A percentile compares a stretch with the other conserved stretches of the same genome.
phyloP scores from a whole-genome alignment of 2,113 vertebrate genomes.

The Stigmatopora argus region DNA sequence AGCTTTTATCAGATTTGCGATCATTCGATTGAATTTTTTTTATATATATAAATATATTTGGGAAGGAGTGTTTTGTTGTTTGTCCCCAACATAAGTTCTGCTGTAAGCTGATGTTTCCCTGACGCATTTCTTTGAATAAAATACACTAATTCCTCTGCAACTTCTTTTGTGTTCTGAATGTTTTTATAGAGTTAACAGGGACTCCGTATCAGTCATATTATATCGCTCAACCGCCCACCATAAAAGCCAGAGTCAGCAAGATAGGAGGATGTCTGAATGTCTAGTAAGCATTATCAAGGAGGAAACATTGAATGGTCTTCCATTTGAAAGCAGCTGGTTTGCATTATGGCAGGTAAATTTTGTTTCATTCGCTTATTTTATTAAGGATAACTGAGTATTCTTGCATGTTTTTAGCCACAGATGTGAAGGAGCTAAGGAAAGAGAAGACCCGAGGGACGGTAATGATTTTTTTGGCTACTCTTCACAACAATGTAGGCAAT shows the following conservation, averaged over 20 bases:
- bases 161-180: slow-evolving; percentile 12
- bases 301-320: slow-evolving; percentile 11
- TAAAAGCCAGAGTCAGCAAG: slow-evolving; percentile 58
- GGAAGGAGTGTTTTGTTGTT: slow-evolving; percentile 81
- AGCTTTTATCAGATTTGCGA: slow-evolving; percentile 86
- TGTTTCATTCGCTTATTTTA: neutral
- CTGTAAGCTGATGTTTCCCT: slow-evolving; percentile 85
- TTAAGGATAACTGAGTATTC: neutral
- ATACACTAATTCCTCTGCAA: slow-evolving; percentile 73
- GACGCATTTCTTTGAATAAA: slow-evolving; percentile 87
- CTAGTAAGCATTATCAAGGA: slow-evolving; percentile 32
- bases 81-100: slow-evolving; percentile 96
- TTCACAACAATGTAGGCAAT: too few species aligned
- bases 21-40: slow-evolving; percentile 80
- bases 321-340: slow-evolving; percentile 2
- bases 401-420: slow-evolving; percentile 39
- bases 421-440: slow-evolving; percentile 46
- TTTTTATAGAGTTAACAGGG: slow-evolving; percentile 17
- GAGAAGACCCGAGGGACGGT: slow-evolving; percentile 52
- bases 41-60: slow-evolving; percentile 70
- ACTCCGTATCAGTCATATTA: slow-evolving; percentile 23
- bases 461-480: slow-evolving; percentile 5
- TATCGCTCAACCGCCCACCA: slow-evolving; percentile 40
- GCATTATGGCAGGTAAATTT: slow-evolving; percentile 61
- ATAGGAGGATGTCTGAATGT: slow-evolving; percentile 14